These are phyloP conservation scores for Notarius lentiginosus DNA, from an alignment of 2,113 vertebrate species.

Conservation along the genomic window DNA sequence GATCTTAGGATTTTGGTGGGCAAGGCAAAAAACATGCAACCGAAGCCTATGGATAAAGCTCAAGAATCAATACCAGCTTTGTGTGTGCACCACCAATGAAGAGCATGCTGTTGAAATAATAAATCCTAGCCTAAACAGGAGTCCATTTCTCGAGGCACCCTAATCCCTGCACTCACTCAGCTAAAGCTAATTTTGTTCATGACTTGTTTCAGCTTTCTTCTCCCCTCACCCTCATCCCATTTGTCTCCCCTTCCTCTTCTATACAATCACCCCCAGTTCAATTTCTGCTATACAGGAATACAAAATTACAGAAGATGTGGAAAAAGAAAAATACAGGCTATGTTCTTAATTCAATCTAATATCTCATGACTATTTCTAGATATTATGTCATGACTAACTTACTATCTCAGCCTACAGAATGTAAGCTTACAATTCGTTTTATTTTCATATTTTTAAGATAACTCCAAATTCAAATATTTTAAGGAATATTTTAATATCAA, in stretches of 20 bases:
- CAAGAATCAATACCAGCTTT: constrained; percentile 51
- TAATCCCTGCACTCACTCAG: constrained; percentile 68
- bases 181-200: constrained; percentile 63
- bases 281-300: not conserved
- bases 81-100: constrained; percentile 32
- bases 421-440: not conserved
- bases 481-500: not conserved
- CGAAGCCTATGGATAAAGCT: constrained; percentile 32
- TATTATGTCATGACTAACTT: not conserved
- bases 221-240: constrained; percentile 25
- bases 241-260: not conserved
- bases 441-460: not conserved
- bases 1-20: constrained; percentile 2
- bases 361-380: not conserved
- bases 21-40: constrained; percentile 17
- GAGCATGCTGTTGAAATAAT: constrained; percentile 66
- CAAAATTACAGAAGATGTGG: not conserved
- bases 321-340: not conserved
- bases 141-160: constrained; percentile 59
- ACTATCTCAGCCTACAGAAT: not conserved
- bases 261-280: not conserved
- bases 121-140: constrained; percentile 69
- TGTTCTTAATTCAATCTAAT: constrained; percentile 7
- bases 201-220: constrained; percentile 38
- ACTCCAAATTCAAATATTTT: not conserved